Evolutionary conservation across 2,113 vertebrate species (phyloP), one percentile per base, ranked within the genome.

Genomic region (Ammospiza nelsoni): DNA sequence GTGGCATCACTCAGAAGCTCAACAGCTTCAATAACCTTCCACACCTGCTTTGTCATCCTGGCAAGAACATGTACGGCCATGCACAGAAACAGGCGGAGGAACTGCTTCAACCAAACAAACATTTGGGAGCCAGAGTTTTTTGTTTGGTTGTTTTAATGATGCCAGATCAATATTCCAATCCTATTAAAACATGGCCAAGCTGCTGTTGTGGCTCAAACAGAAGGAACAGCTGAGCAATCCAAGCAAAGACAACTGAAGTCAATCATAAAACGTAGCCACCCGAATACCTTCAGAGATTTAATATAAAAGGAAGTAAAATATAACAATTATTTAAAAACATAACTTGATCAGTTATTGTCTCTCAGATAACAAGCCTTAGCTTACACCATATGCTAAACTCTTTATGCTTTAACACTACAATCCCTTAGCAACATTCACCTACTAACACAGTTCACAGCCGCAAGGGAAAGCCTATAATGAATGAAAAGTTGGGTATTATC

Each of bases 351-450:
- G 20, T 51, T 43, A 55, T 27, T 71, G 72, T 51, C 51, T 69
- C 35, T 74, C 59, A 59, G 46, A 22, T 16, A 79, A 76, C 59
- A 87, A 87, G 67, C 14, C 20, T 72, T 35, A 68, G 37, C n/a
- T 82, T 59, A 65, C 4, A 48, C 10, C 49, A 41, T 0, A 46
- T 78, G 35, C 65, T 62, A 67, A 87, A 76, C 43, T n/a, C 41
- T 62, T 66, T 8, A 54, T 35, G 67, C 31, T 66, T 73, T 63
- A 80, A 39, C 27, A 77, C 49, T 37, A 73, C 78, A 83, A 63
- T 37, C 88, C 57, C 75, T 94, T 69, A 92, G 86, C n/a, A 85
- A 85, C 29, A 23, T 44, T 88, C 90, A 95, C 93, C 91, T 91
- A 87, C 79, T 95, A 85, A 89, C 90, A 94, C 55, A 79, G 44